These are phyloP conservation scores for Campodea augens DNA, from an alignment of 1,140 invertebrate species.

Conservation along the genomic window DNA sequence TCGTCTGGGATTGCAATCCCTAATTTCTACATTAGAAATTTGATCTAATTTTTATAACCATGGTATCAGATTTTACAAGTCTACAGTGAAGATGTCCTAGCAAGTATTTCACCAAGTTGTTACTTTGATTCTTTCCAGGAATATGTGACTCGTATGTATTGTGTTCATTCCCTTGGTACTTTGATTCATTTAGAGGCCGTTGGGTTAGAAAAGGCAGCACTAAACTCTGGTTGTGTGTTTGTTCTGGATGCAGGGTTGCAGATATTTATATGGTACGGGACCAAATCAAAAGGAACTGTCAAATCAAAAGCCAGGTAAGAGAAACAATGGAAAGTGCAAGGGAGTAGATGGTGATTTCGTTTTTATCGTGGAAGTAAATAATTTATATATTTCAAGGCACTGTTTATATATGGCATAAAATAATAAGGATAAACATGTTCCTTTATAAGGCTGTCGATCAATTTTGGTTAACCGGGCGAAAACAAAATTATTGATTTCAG, in stretches of 20 bases:
- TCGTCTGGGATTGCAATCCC: too few species aligned
- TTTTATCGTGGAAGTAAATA: too few species aligned
- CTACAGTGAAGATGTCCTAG: background rate
- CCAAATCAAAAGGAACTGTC: conserved; percentile 80
- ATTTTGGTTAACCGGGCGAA: too few species aligned
- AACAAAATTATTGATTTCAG: too few species aligned
- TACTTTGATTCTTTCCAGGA: conserved; percentile 34
- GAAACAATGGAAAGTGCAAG: too few species aligned
- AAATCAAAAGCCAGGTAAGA: conserved; percentile 81
- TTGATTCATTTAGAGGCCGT: conserved; percentile 87
- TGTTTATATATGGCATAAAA: too few species aligned
- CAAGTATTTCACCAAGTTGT: too few species aligned
- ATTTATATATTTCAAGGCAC: too few species aligned
- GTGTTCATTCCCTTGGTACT: conserved; percentile 70
- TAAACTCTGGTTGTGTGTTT: conserved; percentile 86
- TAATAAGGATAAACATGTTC: too few species aligned
- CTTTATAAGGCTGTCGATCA: too few species aligned
- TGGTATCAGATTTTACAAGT: background rate
- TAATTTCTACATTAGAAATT: too few species aligned
- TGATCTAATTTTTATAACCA: background rate
- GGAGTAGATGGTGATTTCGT: too few species aligned
- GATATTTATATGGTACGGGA: conserved; percentile 83
- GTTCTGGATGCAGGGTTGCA: conserved; percentile 70
- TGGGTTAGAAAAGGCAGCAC: conserved; percentile 36
- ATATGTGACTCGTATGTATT: conserved; percentile 64